A percentile compares a stretch with the other conserved stretches of the same genome.
Conservation (phyloP, 2,797 vertebrate species). For the Chloroceryle inda region DNA sequence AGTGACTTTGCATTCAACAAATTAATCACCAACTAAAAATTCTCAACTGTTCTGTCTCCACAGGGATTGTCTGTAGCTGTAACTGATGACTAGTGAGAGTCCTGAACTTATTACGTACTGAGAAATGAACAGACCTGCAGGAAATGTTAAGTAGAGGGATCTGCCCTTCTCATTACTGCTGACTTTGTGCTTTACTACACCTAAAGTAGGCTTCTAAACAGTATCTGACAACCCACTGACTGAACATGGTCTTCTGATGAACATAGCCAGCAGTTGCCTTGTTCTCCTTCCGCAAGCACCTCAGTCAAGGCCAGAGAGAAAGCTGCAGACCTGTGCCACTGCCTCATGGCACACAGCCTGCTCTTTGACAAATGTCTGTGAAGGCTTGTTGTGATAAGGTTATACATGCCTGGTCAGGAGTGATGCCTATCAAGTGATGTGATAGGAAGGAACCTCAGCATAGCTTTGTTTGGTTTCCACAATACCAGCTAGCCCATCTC, state of each 20-base stretch:
- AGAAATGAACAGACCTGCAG: neutral
- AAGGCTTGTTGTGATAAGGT: neutral
- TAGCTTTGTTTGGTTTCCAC: neutral
- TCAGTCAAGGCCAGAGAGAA: neutral
- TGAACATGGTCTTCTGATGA: fast-evolving
- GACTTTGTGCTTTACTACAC: neutral
- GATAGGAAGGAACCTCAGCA: neutral
- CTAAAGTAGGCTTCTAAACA: neutral
- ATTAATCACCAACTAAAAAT: neutral
- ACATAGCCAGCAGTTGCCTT: neutral
- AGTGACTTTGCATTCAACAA: neutral
- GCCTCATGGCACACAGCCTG: neutral
- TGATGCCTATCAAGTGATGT: neutral
- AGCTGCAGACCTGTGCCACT: neutral
- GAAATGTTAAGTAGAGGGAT: neutral
- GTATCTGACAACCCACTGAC: neutral
- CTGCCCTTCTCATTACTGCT: neutral
- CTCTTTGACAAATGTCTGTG: neutral
- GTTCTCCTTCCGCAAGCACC: neutral
- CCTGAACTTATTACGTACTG: neutral
- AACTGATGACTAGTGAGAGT: neutral
- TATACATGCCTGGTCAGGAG: neutral
- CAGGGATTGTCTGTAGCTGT: neutral
- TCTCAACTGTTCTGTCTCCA: neutral
- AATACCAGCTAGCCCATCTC: neutral